A percentile compares a stretch with the other conserved stretches of the same genome.
Conservation (phyloP, 2,888 invertebrate genomes). For the Agapostemon virescens region DNA sequence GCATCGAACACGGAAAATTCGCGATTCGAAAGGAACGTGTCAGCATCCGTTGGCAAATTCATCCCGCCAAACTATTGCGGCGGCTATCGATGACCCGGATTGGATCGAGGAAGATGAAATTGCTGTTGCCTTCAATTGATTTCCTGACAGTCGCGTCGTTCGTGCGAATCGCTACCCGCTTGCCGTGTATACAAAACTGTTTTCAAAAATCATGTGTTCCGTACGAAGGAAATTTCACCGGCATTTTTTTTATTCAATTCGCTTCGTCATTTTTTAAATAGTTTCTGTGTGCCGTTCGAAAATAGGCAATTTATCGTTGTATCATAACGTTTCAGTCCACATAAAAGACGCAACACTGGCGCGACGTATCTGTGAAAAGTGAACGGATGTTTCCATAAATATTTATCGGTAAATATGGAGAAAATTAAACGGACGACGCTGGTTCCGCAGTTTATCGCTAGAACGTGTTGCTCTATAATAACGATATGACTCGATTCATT, state of each 20-base stretch:
- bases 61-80: not conserved
- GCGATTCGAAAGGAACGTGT: slow-evolving; percentile 3
- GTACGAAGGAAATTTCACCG: not conserved
- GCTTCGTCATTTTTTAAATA: not conserved
- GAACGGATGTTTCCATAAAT: not conserved
- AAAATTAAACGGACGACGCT: not conserved
- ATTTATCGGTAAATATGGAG: not conserved
- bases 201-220: slow-evolving; percentile 17
- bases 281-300: not conserved
- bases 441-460: not conserved
- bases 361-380: not conserved
- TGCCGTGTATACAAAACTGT: not conserved
- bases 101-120: slow-evolving; percentile 32
- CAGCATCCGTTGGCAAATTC: slow-evolving; percentile 9
- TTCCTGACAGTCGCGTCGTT: not conserved
- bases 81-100: slow-evolving; percentile 20
- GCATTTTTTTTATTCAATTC: not conserved
- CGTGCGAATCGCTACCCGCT: not conserved
- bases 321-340: not conserved
- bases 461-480: not conserved
- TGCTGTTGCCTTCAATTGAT: slow-evolving; percentile 39
- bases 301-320: not conserved
- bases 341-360: not conserved
- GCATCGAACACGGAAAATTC: not conserved
- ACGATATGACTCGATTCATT: not conserved